Evolutionary conservation across 2,113 vertebrate species (phyloP).

Genomic region (Mustela nigripes): DNA sequence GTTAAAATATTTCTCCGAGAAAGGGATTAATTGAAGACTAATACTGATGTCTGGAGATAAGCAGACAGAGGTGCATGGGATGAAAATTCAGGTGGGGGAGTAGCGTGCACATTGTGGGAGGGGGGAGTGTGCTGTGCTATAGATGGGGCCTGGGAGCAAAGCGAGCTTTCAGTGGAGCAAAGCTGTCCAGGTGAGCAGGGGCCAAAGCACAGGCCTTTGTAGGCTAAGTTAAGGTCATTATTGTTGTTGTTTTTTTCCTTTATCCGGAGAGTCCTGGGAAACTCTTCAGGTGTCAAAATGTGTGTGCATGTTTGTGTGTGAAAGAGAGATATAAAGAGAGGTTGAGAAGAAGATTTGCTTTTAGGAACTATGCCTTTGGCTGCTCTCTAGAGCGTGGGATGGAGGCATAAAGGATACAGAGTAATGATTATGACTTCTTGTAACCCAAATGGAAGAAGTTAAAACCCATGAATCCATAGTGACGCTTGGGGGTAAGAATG

Average conservation of each 20-base stretch:
- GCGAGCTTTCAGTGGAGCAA: not conserved
- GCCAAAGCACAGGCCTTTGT: not conserved
- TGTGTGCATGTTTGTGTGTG: no score
- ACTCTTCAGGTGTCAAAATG: not conserved
- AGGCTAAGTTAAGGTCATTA: not conserved
- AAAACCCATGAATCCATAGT: not conserved
- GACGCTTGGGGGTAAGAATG: not conserved
- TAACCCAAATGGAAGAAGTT: not conserved
- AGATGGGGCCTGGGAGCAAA: not conserved
- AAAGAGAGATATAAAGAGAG: not conserved
- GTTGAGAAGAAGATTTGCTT: not conserved
- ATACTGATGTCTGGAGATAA: not conserved
- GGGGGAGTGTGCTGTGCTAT: not conserved
- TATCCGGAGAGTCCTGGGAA: not conserved
- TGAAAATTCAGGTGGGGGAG: not conserved
- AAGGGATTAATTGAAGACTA: not conserved
- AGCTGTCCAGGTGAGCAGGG: not conserved
- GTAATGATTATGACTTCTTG: not conserved
- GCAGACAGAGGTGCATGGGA: not conserved
- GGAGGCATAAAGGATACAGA: not conserved
- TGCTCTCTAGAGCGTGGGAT: not conserved
- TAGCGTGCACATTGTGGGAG: fast-evolving
- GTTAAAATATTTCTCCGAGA: not conserved
- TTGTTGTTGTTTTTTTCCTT: not conserved
- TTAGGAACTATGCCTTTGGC: not conserved